Base-by-base conservation (phyloP, 1,140 invertebrate genomes). In the Pentalonia nigronervosa region DNA sequence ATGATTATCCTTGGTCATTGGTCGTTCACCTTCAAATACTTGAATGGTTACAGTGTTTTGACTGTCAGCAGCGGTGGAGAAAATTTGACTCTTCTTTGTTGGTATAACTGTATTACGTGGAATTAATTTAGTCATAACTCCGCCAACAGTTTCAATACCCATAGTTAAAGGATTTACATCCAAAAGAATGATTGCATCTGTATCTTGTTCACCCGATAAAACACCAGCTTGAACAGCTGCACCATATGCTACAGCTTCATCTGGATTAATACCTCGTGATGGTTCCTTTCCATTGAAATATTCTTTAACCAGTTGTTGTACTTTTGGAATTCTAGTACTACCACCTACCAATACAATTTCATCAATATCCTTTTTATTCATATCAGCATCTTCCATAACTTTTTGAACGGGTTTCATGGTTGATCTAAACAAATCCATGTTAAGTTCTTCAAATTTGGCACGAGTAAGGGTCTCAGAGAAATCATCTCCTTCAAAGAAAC, bases 1-100 rank as follows among this genome's bases (percentile, higher is more conserved):
- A 96, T 99, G 99, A 95, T 99, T 99, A 95, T 99, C 99, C 96
- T 99, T 99, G 94, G 99, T 99, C 99, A 99, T 99, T 50, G 99
- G 98, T 95, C 99, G 97, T 96, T 99, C 99, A 95, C 99, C 99
- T 96, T 99, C 98, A 95, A 97, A 99, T 0, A 99, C 94, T 95
- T 97, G 99, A 95, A 99, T 99, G 76, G 99, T 99, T 17, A 99
- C 99, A 41, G 99, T 99, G 95, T 99, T 98, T 95, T 99, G 99
- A 95, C 99, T 99, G 95, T 99, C 99, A 34, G 98, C 98, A 84
- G 99, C 99, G 21, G 99, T 99, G 1, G 99, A 99, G 97, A 99
- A 99, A 94, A 99, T 99, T 95, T 99, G 99, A 11, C 98, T 99
- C 95, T 99, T 99, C 96, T 99, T 99, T n/a, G 99, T 99, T 34